phyloP scores from a whole-genome alignment of 2,888 invertebrate genomes.

The Herminia tarsipennalis region DNA sequence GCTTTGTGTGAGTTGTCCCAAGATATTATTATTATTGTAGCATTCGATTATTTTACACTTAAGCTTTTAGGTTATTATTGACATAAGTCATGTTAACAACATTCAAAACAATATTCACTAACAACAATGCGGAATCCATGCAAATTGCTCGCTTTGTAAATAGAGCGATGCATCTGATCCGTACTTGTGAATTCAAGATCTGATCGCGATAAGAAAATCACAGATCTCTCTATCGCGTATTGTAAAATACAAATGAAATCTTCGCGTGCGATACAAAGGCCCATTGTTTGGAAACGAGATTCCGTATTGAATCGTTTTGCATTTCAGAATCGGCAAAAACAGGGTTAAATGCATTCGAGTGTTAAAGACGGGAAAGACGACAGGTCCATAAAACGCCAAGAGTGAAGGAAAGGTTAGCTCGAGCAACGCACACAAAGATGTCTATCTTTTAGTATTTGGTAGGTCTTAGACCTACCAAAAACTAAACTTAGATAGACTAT shows the following conservation, averaged over 20 bases:
- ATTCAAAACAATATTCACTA: not conserved
- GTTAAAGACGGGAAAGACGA: slow-evolving; percentile 36
- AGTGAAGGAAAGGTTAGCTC: too few species aligned
- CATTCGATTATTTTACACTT: too few species aligned
- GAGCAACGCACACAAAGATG: too few species aligned
- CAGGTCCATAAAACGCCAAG: too few species aligned
- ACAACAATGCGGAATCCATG: slow-evolving; percentile 11
- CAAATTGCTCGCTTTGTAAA: slow-evolving; percentile 16
- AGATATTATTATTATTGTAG: too few species aligned
- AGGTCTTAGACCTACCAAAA: too few species aligned
- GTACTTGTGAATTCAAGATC: slow-evolving; percentile 35
- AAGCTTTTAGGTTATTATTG: too few species aligned
- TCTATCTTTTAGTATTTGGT: too few species aligned
- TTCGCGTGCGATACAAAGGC: slow-evolving; percentile 58
- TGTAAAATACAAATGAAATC: slow-evolving; percentile 63
- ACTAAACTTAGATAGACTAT: too few species aligned
- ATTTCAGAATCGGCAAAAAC: slow-evolving; percentile 49
- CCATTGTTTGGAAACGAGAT: slow-evolving; percentile 65
- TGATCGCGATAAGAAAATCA: slow-evolving; percentile 41
- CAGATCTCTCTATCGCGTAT: slow-evolving; percentile 46
- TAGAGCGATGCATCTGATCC: slow-evolving; percentile 27
- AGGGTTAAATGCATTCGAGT: slow-evolving; percentile 41
- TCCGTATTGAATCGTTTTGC: slow-evolving; percentile 50
- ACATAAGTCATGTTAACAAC: too few species aligned
- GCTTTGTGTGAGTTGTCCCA: too few species aligned